These are phyloP conservation scores for Andrena haemorrhoa DNA, from an alignment of 2,888 invertebrate genomes.

Conservation along the genomic window DNA sequence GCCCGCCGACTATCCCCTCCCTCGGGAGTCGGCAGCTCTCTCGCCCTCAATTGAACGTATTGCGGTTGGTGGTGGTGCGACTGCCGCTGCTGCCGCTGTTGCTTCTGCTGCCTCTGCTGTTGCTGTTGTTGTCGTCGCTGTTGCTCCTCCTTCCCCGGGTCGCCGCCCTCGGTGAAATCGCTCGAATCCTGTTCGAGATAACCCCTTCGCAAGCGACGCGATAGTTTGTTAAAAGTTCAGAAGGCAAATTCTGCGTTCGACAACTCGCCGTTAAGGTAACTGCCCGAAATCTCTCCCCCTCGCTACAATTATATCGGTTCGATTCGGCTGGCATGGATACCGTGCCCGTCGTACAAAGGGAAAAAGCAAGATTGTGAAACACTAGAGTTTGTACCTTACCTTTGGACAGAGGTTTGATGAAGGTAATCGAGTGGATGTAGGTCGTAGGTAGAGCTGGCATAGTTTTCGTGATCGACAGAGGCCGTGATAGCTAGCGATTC, in stretches of 20 bases:
- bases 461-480: slow-evolving; percentile 68
- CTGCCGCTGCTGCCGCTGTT: slow-evolving; percentile 69
- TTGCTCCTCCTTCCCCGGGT: slow-evolving; percentile 27
- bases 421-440: slow-evolving; percentile 75
- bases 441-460: slow-evolving; percentile 71
- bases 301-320: neutral
- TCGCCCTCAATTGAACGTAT: slow-evolving; percentile 78
- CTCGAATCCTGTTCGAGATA: slow-evolving; percentile 1
- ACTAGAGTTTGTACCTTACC: slow-evolving; percentile 65
- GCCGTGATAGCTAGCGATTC: slow-evolving; percentile 72
- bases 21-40: slow-evolving; percentile 79
- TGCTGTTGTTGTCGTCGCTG: slow-evolving; percentile 54
- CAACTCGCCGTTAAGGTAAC: neutral
- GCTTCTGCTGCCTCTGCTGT: slow-evolving; percentile 60
- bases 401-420: slow-evolving; percentile 68
- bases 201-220: slow-evolving; percentile 10
- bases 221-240: slow-evolving; percentile 5
- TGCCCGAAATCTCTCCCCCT: neutral
- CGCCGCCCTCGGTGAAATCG: slow-evolving; percentile 35
- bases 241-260: neutral
- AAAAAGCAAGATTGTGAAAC: neutral
- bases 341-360: neutral
- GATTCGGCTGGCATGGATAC: too few species aligned
- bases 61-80: slow-evolving; percentile 62
- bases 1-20: slow-evolving; percentile 81